Evolutionary conservation across 64 coral and sea anemone species (phyloP), one percentile per base, ranked within the genome.

Genomic region (Actinia tenebrosa): DNA sequence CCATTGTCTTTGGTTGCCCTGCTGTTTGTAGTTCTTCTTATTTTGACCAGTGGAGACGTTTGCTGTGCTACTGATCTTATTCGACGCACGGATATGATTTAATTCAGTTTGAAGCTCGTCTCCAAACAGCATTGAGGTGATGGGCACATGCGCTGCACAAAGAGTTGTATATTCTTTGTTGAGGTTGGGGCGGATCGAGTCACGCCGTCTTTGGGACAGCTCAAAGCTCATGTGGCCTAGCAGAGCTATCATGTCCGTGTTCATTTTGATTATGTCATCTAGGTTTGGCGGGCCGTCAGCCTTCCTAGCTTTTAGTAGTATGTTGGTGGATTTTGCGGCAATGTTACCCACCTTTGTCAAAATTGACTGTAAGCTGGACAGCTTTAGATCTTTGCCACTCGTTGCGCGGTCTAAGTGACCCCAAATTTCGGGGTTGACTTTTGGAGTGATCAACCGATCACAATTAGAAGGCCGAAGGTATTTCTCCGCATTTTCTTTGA

Each of bases 201-300:
- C 61, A 4, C 61, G 10, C 16, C 61, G 61, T 4, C 19, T 6
- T 15, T 84, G 81, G 27, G 80, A 84, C 19, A 90, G 6, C 15
- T 84, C 47, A 14, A 78, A 77, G 43, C 53, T 78, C 5, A 77
- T 54, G 37, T 90, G 82, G 1, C 89, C 82, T 17, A 90, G 44
- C 18, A 90, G 25, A 19, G 83, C 89, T 19, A 90, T 47, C 14
- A 53, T 22, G 30, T 90, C 71, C 13, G 89, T 64, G 16, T 64
- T 64, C 80, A 83, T 83, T 53, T 14, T 44, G 10, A 84, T 16
- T 15, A 84, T 25, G 22, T 84, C 52, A n/a, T 59, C 56, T 15
- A 84, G 42, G 16, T 54, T 19, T 37, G 30, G 30, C 30, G 30
- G 30, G 6, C 6, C 5, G 2, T 55, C 53, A 8, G 53, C 53